Base-by-base conservation (phyloP, 1,140 invertebrate species). In the Zaprionus taronus region DNA sequence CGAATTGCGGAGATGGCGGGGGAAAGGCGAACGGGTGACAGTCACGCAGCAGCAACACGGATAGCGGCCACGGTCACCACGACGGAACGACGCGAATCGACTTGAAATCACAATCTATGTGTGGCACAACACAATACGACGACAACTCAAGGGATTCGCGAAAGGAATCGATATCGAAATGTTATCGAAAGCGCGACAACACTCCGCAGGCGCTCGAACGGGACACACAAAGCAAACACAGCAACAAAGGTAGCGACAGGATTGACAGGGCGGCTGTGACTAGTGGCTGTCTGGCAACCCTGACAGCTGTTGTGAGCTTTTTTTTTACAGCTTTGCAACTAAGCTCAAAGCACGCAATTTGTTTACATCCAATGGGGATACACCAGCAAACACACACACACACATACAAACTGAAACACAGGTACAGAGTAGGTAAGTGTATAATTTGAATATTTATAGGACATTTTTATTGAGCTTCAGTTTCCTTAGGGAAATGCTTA, bases 41-140 rank as follows among this genome's bases (percentile, higher is more conserved):
- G 47, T 51, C 20, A 51, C 20, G 47, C 47, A 51, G 38, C 5
- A n/a, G 41, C 41, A 47, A 47, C 41, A 47, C 41, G 41, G 41
- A 47, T 47, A 47, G 9, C n/a, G n/a, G n/a, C 41, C 41, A 47
- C 41, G 41, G 41, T 47, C 41, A 47, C 41, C n/a, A 47, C 41
- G 41, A 20, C n/a, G 41, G n/a, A 17, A 47, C 41, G 41, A 47
- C 41, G 41, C 41, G 41, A 17, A 47, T 47, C n/a, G 41, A 47
- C 41, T 47, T 47, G 41, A 47, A 47, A 47, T 47, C 7, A 47
- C 41, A 47, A 20, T 17, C 41, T 47, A 2, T 47, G 41, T 47
- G 41, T 17, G 41, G 5, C 41, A 47, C 41, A 47, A 47, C 41
- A 47, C 2, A 9, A 17, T n/a, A 17, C n/a, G 41, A 38, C 36